Base-by-base conservation (phyloP, 1,140 invertebrate genomes). In the Drosophila willistoni region DNA sequence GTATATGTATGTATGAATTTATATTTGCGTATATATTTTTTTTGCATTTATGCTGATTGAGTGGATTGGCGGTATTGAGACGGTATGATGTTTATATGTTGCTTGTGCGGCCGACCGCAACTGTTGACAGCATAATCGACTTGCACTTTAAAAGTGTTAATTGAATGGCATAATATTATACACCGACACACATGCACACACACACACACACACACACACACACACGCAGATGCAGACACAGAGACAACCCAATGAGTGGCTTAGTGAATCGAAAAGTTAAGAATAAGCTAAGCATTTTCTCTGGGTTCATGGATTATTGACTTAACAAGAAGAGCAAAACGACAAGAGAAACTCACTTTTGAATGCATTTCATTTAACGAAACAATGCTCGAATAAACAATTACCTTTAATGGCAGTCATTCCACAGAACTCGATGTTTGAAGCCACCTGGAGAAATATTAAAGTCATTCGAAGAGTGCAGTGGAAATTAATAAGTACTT, bases 71-170 rank as follows among this genome's bases (percentile, higher is more conserved):
- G 56, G 12, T 14, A 5, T 25, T 17, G 14, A 17, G 29, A 7
- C 17, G 56, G 10, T 17, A 33, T 29, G 9, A 44, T 44, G 17
- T 19, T 5, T 51, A 12, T 51, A 19, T 51, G 17, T 51, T 51
- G 14, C 19, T 51, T 51, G 44, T 51, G 44, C 14, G 56, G 56
- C 17, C 9, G 36, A 36, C 56, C 56, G 56, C 56, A 62, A 66
- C 54, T 70, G 71, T 77, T 74, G 71, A 77, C 75, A 77, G 62
- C 29, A 64, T 77, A 77, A 77, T 77, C 75, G 71, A 74, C 71
- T 74, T 71, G 59, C 42, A 67, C 67, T 74, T 74, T 66, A 77
- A 77, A 63, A 65, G 74, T 77, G 74, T 77, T 77, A 77, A 68
- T 73, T 77, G 65, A 55, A 61, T 60, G 61, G 12, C 70, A 54